Conservation (phyloP, 2,797 vertebrate genomes). For the Microtus californicus region DNA sequence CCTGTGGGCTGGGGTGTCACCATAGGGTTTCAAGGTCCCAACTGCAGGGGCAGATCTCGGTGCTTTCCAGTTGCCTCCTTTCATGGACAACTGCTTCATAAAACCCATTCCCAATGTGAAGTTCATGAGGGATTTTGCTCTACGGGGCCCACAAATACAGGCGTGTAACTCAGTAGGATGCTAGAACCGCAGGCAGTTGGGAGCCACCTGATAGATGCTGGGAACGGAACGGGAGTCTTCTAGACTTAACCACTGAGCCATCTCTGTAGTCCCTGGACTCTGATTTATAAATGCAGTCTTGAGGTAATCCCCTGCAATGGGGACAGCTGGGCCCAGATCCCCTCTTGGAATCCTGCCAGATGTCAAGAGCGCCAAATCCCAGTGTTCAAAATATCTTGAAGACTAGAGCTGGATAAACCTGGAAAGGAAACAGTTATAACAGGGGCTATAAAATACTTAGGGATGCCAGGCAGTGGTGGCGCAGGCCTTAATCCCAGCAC, state of each 20-base stretch:
- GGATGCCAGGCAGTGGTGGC: not conserved
- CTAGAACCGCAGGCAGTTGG: not conserved
- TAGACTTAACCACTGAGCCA: not conserved
- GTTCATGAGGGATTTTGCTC: not conserved
- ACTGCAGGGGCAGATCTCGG: not conserved
- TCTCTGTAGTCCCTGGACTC: not conserved
- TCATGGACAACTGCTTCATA: not conserved
- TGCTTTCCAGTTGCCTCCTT: not conserved
- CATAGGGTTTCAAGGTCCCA: rapidly evolving
- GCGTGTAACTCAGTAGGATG: not conserved
- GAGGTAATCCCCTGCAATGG: not conserved
- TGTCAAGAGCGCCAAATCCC: not conserved
- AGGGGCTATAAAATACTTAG: not conserved
- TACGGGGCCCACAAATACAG: no score
- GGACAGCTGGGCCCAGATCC: not conserved
- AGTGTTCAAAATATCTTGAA: not conserved
- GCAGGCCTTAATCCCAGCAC: not conserved
- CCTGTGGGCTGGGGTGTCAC: not conserved
- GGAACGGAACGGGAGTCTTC: not conserved
- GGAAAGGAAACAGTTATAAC: not conserved
- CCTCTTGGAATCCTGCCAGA: not conserved
- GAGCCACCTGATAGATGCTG: not conserved
- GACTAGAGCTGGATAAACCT: not conserved
- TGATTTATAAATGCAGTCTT: not conserved
- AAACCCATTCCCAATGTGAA: not conserved